A percentile compares a stretch with the other conserved stretches of the same genome.
Conservation (phyloP, 2,113 vertebrate genomes). For the Pao palembangensis region DNA sequence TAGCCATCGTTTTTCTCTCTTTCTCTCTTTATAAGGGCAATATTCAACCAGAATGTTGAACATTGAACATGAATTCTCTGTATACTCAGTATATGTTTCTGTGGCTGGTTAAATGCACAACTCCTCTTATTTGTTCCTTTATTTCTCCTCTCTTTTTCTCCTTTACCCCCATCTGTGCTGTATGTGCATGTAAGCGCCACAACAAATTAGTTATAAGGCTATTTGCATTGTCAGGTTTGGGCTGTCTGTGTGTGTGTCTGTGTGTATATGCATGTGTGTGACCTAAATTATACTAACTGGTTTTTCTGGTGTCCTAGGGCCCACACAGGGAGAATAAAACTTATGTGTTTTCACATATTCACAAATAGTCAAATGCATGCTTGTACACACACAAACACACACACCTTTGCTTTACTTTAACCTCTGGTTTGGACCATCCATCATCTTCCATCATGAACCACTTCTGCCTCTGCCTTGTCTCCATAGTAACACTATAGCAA, state of each 20-base stretch:
- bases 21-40: background rate
- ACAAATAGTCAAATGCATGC: background rate
- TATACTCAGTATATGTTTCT: too few species aligned
- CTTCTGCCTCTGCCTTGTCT: constrained; percentile 38
- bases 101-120: background rate
- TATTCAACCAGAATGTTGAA: background rate
- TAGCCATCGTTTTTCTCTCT: background rate
- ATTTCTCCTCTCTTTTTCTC: background rate
- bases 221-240: constrained; percentile 50
- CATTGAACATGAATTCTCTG: background rate
- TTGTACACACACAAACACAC: background rate
- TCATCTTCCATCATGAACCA: constrained; percentile 42
- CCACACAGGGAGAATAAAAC: constrained; percentile 4
- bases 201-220: constrained; percentile 34
- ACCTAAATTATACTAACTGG: too few species aligned
- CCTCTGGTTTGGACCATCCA: constrained; percentile 29
- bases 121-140: background rate
- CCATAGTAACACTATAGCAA: constrained; percentile 57
- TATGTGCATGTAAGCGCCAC: constrained; percentile 27
- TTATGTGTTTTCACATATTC: constrained; percentile 12
- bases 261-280: constrained; percentile 8
- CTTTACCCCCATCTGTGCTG: constrained; percentile 4
- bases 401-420: constrained; percentile 14
- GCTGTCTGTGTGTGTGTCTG: background rate
- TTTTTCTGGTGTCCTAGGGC: background rate